Conservation (phyloP, 2,113 vertebrate genomes). For the Oncorhynchus clarkii region DNA sequence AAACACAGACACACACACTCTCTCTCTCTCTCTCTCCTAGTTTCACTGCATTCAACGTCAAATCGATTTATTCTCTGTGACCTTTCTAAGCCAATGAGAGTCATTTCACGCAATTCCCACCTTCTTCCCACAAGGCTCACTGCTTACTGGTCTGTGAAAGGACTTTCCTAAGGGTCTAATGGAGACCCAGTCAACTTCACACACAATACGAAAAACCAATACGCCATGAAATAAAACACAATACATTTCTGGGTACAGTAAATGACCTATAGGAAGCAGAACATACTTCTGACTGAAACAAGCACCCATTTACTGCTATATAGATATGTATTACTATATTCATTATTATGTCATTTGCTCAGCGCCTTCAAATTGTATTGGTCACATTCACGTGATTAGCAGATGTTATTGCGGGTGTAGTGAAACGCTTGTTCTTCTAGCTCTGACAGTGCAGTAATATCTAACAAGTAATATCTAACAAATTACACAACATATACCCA, state of each 20-base stretch:
- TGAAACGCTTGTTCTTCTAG: too few species aligned
- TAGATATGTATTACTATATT: too few species aligned
- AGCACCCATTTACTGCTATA: neutral
- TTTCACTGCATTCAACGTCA: neutral
- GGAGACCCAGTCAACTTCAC: neutral
- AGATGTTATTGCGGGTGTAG: too few species aligned
- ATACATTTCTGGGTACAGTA: neutral
- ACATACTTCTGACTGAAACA: neutral
- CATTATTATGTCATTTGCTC: too few species aligned
- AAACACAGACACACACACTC: too few species aligned
- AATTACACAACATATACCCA: too few species aligned
- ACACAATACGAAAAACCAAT: conserved; percentile 8
- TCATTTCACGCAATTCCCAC: neutral
- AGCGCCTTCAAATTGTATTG: neutral
- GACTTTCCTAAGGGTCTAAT: neutral
- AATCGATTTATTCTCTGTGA: conserved; percentile 35
- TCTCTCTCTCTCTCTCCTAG: neutral
- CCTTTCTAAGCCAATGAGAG: conserved; percentile 23
- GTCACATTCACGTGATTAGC: too few species aligned
- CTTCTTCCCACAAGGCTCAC: conserved; percentile 1
- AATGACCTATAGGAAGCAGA: neutral
- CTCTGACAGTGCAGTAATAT: too few species aligned
- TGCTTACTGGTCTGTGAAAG: conserved; percentile 23
- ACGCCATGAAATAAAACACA: neutral
- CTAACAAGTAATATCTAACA: too few species aligned